A percentile compares a stretch with the other conserved stretches of the same genome.
phyloP scores from a whole-genome alignment of 2,797 vertebrate species.

The Crenuchus spilurus region DNA sequence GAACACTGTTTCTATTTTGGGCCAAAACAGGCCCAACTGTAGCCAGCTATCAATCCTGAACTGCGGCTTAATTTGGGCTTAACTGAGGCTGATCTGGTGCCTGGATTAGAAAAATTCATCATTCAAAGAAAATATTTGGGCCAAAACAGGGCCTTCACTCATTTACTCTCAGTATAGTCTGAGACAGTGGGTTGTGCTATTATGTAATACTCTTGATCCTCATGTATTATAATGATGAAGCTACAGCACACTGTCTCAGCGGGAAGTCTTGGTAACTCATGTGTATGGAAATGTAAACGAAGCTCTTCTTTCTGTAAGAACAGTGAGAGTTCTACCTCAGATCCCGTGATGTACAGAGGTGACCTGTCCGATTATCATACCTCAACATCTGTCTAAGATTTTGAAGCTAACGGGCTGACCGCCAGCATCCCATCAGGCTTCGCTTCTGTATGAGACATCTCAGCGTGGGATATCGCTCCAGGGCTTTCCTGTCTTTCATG shows the following conservation, averaged over 20 bases:
- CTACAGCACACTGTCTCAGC: not conserved
- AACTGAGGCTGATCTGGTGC: too few relatives aligned
- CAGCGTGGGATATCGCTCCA: constrained; percentile 38
- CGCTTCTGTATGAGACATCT: constrained; percentile 38
- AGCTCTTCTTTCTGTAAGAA: not conserved
- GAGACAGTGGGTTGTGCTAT: not conserved
- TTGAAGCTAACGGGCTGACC: constrained; percentile 21
- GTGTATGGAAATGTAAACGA: too few relatives aligned
- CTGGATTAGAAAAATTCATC: too few relatives aligned
- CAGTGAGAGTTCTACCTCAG: not conserved
- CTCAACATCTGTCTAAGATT: constrained; percentile 14
- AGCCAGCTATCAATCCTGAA: too few relatives aligned
- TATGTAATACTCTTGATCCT: not conserved
- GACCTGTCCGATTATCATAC: not conserved
- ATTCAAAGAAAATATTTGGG: too few relatives aligned
- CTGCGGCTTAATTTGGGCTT: too few relatives aligned
- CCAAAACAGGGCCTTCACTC: too few relatives aligned
- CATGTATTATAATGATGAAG: not conserved
- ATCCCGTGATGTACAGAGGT: not conserved
- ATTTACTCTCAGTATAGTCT: not conserved
- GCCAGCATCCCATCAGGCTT: constrained; percentile 21
- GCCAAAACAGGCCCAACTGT: too few relatives aligned
- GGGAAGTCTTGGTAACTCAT: not conserved
- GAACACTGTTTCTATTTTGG: too few relatives aligned
- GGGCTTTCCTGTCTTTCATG: constrained; percentile 48